Conservation (phyloP, 2,888 invertebrate species). For the Druceiella hillmani region DNA sequence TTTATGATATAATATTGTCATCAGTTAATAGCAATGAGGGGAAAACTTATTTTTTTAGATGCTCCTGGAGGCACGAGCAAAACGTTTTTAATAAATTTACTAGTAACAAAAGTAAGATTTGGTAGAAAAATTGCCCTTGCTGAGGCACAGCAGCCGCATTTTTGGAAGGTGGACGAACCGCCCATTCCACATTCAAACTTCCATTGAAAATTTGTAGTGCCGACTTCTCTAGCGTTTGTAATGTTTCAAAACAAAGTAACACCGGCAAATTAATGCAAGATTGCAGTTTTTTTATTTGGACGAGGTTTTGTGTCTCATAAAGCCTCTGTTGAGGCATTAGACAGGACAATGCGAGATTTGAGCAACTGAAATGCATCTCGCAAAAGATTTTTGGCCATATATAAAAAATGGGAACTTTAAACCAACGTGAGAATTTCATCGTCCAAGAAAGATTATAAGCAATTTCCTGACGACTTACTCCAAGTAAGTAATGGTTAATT, state of each 20-base stretch:
- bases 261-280: conserved; percentile 15
- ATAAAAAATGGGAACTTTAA: conserved; percentile 10
- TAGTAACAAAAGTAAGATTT: conserved; percentile 26
- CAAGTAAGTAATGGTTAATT: conserved; percentile 12
- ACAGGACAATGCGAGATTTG: conserved; percentile 13
- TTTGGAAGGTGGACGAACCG: conserved; percentile 31
- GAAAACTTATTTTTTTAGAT: conserved; percentile 28
- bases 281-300: conserved; percentile 24
- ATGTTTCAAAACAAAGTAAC: conserved; percentile 12
- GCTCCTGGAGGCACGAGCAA: conserved; percentile 33
- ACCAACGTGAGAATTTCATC: conserved; percentile 8
- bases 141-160: conserved; percentile 32
- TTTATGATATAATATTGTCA: conserved; percentile 5
- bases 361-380: conserved; percentile 5
- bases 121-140: conserved; percentile 29
- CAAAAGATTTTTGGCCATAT: conserved; percentile 12
- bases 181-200: conserved; percentile 30
- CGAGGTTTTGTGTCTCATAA: conserved; percentile 24
- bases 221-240: conserved; percentile 6
- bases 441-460: conserved; percentile 7
- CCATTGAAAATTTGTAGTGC: conserved; percentile 23
- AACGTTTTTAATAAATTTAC: conserved; percentile 28
- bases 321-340: conserved; percentile 10
- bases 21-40: conserved; percentile 8
- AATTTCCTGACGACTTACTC: conserved; percentile 9